These are phyloP conservation scores for Petrocephalus sullivani DNA, from an alignment of 2,797 vertebrate species.

Conservation along the genomic window DNA sequence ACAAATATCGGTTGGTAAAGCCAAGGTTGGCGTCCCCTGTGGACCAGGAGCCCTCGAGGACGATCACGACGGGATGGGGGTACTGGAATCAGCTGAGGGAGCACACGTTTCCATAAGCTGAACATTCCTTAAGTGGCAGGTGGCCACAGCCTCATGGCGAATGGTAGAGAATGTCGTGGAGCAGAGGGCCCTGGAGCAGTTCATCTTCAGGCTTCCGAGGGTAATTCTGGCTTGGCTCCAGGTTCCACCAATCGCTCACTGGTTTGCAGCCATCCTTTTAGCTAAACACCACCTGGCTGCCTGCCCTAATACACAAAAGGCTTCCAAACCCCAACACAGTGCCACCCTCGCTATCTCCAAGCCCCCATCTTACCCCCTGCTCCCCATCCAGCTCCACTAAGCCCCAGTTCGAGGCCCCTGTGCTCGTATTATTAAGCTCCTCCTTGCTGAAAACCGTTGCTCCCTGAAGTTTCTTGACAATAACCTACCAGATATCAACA, in stretches of 20 bases:
- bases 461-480: not conserved
- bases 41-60: not conserved
- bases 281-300: slow-evolving; percentile 25
- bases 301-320: slow-evolving; percentile 39
- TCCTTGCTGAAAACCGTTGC: not conserved
- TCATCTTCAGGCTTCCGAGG: not conserved
- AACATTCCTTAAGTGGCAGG: not conserved
- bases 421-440: not conserved
- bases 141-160: not conserved
- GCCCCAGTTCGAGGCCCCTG: not conserved
- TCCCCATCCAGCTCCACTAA: not conserved
- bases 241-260: not conserved
- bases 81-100: not conserved
- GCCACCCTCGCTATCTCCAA: not conserved
- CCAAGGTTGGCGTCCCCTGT: not conserved
- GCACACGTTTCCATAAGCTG: not conserved
- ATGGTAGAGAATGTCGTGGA: not conserved
- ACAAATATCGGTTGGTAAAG: not conserved
- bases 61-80: not conserved
- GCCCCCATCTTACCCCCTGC: not conserved
- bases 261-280: not conserved
- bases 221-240: not conserved
- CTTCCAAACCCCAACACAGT: slow-evolving; percentile 30
- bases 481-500: not conserved
- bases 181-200: not conserved